Evolutionary conservation across 2,888 invertebrate species (phyloP).

Genomic region (Heliconius erato): DNA sequence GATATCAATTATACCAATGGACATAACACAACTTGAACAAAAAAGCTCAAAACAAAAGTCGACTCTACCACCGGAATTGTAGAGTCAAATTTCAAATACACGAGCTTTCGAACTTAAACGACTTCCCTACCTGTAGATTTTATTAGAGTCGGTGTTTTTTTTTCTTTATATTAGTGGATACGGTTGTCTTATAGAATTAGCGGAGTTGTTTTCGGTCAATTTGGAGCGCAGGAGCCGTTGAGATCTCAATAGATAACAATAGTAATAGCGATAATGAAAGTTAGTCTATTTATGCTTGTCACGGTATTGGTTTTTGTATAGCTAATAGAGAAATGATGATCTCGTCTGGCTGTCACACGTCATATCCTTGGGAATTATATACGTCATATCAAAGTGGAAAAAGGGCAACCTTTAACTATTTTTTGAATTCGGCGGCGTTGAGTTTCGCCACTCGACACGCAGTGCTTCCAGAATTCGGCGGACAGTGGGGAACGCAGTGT

Average conservation of each 20-base stretch:
- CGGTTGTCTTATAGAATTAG: conserved; percentile 82
- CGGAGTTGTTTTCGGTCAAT: conserved; percentile 64
- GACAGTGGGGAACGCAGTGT: too few species aligned
- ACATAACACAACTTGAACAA: conserved; percentile 56
- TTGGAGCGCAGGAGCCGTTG: conserved; percentile 67
- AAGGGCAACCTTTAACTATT: background rate
- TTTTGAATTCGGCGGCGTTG: too few species aligned
- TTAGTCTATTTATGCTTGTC: conserved; percentile 62
- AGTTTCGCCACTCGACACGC: too few species aligned
- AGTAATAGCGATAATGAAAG: conserved; percentile 44
- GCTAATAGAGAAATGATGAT: conserved; percentile 38
- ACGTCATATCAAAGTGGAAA: background rate
- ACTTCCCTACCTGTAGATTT: conserved; percentile 80
- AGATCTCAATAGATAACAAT: conserved; percentile 70
- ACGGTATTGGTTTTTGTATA: conserved; percentile 59
- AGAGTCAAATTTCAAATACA: conserved; percentile 42
- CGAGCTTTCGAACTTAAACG: conserved; percentile 67
- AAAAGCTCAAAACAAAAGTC: conserved; percentile 29
- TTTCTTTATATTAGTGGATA: conserved; percentile 78
- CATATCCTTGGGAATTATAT: background rate
- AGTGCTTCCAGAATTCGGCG: too few species aligned
- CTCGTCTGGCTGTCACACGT: background rate
- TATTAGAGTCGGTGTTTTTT: conserved; percentile 76
- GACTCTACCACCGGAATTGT: background rate
- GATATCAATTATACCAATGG: conserved; percentile 69